These are phyloP conservation scores for Melierax canorus DNA, from an alignment of 2,113 vertebrate genomes.

Conservation along the genomic window DNA sequence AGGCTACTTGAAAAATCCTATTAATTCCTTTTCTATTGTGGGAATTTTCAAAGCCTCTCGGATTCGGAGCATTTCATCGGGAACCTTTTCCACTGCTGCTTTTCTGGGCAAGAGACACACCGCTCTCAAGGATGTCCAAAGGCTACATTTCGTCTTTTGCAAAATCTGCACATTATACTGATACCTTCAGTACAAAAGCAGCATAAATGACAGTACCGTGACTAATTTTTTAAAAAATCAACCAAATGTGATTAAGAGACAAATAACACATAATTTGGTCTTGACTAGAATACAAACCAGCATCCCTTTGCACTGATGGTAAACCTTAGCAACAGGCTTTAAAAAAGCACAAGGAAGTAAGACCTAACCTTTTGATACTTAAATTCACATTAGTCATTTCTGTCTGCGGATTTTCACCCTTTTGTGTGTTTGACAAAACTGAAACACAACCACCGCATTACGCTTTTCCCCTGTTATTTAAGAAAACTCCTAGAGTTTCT, in stretches of 20 bases:
- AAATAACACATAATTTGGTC: constrained; percentile 62
- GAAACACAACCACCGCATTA: constrained; percentile 57
- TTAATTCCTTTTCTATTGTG: constrained; percentile 43
- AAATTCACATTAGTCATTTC: constrained; percentile 56
- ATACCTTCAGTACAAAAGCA: constrained; percentile 63
- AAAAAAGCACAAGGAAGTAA: constrained; percentile 61
- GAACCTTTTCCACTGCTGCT: constrained; percentile 46
- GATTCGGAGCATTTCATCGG: constrained; percentile 40
- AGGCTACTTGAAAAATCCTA: constrained; percentile 22
- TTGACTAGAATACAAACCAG: constrained; percentile 63
- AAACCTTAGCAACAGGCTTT: constrained; percentile 57
- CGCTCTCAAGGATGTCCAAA: constrained; percentile 43
- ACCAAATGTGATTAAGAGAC: constrained; percentile 61
- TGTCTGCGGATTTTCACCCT: constrained; percentile 41
- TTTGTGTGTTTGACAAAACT: constrained; percentile 60
- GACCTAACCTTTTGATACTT: constrained; percentile 45
- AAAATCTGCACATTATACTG: constrained; percentile 43
- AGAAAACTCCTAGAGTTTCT: constrained; percentile 74
- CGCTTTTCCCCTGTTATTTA: constrained; percentile 65
- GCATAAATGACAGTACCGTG: constrained; percentile 17
- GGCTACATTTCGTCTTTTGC: neutral
- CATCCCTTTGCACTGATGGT: constrained; percentile 45
- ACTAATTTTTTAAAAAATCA: constrained; percentile 3
- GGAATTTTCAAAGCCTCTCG: constrained; percentile 47
- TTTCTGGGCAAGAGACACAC: constrained; percentile 39